Base-by-base conservation (phyloP, 23 tunicate species). In the Trididemnum clinides region DNA sequence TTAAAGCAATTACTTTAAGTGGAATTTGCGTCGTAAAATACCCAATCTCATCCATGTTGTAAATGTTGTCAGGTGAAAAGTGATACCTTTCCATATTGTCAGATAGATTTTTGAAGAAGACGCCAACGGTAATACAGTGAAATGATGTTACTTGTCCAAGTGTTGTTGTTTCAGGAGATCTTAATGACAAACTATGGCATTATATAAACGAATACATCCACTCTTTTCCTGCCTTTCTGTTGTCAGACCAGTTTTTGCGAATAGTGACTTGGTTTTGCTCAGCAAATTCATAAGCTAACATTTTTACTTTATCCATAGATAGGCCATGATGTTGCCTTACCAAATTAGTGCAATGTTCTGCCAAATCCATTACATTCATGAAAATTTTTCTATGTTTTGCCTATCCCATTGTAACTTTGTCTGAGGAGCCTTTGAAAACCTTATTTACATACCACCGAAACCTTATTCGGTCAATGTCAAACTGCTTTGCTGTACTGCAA, bases 41-140 rank as follows among this genome's bases (percentile, higher is more conserved):
- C 51, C 86, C 86, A 2, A 28, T 59, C 31, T 82, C 86, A 64
- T 82, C 86, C 28, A 82, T 36, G 81, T 82, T 82, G 77, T 82
- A 82, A 20, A 82, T 66, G 20, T 82, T 66, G 32, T 65, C 77
- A 4, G 86, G 84, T 18, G 78, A 39, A 80, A 51, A 80, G 37
- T 62, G 33, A 30, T 63, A 51, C 18, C 74, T 57, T 19, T 28
- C 36, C 72, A 77, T 77, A 18, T 7, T 72, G 7, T 36, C 64
- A 26, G 64, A 62, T n/a, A 44, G 15, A n/a, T 28, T 69, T 35
- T 82, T 82, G 20, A 32, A 32, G 51, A 82, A 82, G 28, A 38
- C 57, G 23, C 34, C 34, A 38, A 71, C 81, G 19, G 77, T 82
- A 21, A 25, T 7, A 6, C 81, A 25, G 33, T 82, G 71, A 37